These are phyloP conservation scores for Coelinius sp. DNA, from an alignment of 2,888 invertebrate species.

Conservation along the genomic window DNA sequence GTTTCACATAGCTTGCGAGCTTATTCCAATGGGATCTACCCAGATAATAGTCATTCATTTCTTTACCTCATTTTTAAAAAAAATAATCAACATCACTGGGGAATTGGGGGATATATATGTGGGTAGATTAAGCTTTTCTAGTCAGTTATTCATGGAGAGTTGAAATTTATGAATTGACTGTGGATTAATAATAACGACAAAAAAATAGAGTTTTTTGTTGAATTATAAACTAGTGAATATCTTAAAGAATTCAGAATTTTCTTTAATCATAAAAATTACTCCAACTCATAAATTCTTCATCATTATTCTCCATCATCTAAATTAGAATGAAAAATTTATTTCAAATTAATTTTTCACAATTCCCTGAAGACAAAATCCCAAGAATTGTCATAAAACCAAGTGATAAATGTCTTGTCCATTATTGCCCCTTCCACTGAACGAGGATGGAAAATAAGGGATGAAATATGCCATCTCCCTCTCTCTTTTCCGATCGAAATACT, in stretches of 20 bases:
- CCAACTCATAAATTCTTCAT: too few species aligned
- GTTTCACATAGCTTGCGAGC: constrained; percentile 24
- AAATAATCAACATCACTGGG: background rate
- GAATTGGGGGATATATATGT: constrained; percentile 1
- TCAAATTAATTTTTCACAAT: background rate
- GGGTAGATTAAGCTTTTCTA: background rate
- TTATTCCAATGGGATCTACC: constrained; percentile 25
- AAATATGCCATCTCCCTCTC: background rate
- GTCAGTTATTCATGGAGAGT: constrained; percentile 5
- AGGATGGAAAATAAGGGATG: background rate
- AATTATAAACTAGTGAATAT: background rate
- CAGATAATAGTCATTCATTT: constrained; percentile 10
- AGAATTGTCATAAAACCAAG: background rate
- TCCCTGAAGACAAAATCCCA: background rate
- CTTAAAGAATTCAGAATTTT: background rate
- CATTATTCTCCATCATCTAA: background rate
- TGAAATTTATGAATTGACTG: background rate
- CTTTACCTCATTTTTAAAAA: constrained; percentile 1
- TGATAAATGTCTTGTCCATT: constrained; percentile 24
- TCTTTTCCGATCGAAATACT: constrained; percentile 59
- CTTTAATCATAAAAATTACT: background rate
- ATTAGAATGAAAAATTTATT: background rate
- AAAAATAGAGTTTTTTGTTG: background rate
- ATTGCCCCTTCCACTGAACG: constrained; percentile 37
- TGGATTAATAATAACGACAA: background rate